Evolutionary conservation across 2,888 invertebrate species (phyloP).

Genomic region (Micoletzkya japonica): DNA sequence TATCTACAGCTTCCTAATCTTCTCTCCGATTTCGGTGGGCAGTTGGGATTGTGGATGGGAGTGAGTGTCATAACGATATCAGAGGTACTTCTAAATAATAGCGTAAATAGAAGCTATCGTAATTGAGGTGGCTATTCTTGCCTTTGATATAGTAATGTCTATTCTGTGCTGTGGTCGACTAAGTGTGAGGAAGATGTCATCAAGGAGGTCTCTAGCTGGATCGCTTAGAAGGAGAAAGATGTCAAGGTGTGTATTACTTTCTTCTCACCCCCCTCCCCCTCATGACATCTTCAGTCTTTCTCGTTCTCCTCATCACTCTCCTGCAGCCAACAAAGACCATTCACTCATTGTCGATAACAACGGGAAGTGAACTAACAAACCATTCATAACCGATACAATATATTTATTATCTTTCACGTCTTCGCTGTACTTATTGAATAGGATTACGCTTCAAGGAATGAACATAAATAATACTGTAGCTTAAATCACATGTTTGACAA

Average conservation of each 20-base stretch:
- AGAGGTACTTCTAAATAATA: background rate
- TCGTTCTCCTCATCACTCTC: background rate
- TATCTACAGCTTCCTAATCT: slow-evolving; percentile 54
- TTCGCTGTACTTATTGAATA: too few species aligned
- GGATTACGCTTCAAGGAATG: too few species aligned
- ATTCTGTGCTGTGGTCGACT: slow-evolving; percentile 14
- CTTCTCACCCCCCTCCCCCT: background rate
- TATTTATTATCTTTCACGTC: too few species aligned
- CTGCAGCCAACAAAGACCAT: background rate
- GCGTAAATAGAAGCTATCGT: background rate
- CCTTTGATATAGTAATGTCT: slow-evolving; percentile 5
- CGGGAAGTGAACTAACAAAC: too few species aligned
- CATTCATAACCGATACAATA: too few species aligned
- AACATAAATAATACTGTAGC: too few species aligned
- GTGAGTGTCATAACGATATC: slow-evolving; percentile 34
- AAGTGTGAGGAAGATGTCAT: slow-evolving; percentile 5
- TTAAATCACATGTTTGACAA: too few species aligned
- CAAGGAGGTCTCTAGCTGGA: background rate
- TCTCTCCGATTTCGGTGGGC: slow-evolving; percentile 61
- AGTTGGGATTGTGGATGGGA: slow-evolving; percentile 59
- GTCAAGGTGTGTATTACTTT: background rate
- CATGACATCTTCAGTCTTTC: background rate
- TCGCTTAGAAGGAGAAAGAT: background rate
- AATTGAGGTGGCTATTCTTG: slow-evolving; percentile 2
- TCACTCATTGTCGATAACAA: background rate